These are phyloP conservation scores for Hippocampus guttulatus DNA, from an alignment of 2,113 vertebrate species.

Conservation along the genomic window DNA sequence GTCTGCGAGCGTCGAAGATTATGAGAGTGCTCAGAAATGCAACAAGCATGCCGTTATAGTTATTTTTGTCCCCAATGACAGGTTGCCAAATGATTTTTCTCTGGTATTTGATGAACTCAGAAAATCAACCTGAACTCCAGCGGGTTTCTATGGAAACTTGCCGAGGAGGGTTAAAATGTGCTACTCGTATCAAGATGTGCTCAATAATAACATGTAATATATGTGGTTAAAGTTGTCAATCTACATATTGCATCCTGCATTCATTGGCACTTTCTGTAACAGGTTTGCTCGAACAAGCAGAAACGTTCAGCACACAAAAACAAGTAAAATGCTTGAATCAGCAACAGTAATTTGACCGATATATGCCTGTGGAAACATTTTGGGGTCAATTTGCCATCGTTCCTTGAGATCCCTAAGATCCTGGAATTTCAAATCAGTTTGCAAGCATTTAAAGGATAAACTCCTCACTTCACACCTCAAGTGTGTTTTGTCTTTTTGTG, in stretches of 20 bases:
- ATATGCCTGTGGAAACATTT: not conserved
- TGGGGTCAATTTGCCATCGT: not conserved
- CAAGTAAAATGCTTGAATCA: not conserved
- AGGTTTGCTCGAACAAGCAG: not conserved
- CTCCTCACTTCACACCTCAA: not conserved
- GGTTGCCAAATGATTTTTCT: constrained; percentile 64
- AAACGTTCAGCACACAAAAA: not conserved
- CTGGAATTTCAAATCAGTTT: not conserved
- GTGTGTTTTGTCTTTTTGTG: not conserved
- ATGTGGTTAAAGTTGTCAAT: not conserved
- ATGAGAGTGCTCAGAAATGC: constrained; percentile 65
- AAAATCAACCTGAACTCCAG: constrained; percentile 70
- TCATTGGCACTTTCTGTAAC: not conserved
- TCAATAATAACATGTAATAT: constrained; percentile 8
- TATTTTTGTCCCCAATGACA: constrained; percentile 71
- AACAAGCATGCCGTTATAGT: constrained; percentile 69
- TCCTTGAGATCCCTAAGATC: not conserved
- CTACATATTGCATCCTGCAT: not conserved
- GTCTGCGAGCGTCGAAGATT: constrained; percentile 66
- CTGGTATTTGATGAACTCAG: constrained; percentile 69
- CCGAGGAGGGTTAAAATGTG: constrained; percentile 63
- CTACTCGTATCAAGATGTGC: constrained; percentile 50
- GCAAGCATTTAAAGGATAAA: not conserved
- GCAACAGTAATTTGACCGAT: not conserved
- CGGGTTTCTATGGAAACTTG: constrained; percentile 77